A percentile compares a stretch with the other conserved stretches of the same genome.
These are phyloP conservation scores for Siniperca obscura DNA, from an alignment of 2,797 vertebrate genomes.

Conservation along the genomic window DNA sequence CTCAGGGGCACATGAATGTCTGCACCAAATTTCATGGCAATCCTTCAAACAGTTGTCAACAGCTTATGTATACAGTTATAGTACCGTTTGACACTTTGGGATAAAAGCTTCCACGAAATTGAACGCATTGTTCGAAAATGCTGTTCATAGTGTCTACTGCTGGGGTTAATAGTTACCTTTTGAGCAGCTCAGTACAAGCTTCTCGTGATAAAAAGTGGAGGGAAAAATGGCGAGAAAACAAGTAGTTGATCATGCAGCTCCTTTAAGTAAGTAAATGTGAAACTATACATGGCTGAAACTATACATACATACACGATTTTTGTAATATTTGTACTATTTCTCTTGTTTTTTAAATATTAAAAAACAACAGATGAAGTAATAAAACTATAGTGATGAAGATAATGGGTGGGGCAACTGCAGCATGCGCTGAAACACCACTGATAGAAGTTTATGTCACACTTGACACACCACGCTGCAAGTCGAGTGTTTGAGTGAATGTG, in stretches of 20 bases:
- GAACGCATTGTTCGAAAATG: neutral
- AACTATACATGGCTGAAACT: neutral
- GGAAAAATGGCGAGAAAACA: neutral
- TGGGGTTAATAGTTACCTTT: neutral
- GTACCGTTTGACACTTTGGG: neutral
- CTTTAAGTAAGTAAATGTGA: neutral
- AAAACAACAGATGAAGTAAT: neutral
- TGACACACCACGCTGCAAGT: neutral
- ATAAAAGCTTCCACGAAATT: neutral
- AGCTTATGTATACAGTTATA: neutral
- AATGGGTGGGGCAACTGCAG: neutral
- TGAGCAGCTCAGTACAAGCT: neutral
- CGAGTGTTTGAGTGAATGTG: neutral
- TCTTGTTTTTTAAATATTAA: neutral
- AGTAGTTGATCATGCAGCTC: neutral
- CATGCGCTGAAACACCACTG: neutral
- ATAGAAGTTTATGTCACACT: neutral
- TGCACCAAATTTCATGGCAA: neutral
- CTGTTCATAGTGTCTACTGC: neutral
- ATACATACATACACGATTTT: neutral
- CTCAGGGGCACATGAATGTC: neutral
- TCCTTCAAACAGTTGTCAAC: neutral
- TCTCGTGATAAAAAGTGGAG: neutral
- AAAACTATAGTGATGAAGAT: neutral
- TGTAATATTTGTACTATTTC: neutral